Evolutionary conservation across 23 tunicate species (phyloP).

Genomic region (Corella eumyota): DNA sequence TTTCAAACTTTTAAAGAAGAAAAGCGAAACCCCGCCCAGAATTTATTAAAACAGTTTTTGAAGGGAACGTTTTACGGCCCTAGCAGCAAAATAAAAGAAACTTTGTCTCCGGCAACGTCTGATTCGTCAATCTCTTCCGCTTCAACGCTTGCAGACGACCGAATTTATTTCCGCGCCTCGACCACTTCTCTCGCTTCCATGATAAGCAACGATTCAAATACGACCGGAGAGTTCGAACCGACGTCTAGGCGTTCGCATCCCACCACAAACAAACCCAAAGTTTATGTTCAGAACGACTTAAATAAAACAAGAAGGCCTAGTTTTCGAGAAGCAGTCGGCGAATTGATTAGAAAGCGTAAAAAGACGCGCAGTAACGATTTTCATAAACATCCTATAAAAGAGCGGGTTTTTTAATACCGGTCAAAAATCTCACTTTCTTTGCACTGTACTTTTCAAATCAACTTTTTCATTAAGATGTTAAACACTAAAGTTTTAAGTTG

Average conservation of each 20-base stretch:
- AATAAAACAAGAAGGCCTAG: conserved; percentile 22
- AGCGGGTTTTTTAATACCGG: too few relatives aligned
- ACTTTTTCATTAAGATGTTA: too few relatives aligned
- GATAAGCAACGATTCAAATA: conserved; percentile 13
- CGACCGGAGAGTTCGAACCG: not conserved
- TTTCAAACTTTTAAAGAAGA: conserved; percentile 25
- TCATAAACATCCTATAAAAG: too few relatives aligned
- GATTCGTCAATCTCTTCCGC: not conserved
- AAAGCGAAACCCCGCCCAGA: conserved; percentile 16
- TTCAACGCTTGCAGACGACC: conserved; percentile 3
- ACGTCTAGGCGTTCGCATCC: conserved; percentile 28
- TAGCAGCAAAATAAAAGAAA: too few relatives aligned
- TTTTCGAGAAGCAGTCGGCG: conserved; percentile 33
- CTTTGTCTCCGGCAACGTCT: not conserved
- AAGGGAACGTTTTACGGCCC: conserved; percentile 13
- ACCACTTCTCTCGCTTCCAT: conserved; percentile 19
- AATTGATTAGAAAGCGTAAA: conserved; percentile 18
- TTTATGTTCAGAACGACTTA: too few relatives aligned
- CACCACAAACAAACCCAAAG: conserved; percentile 1
- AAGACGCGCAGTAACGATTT: too few relatives aligned
- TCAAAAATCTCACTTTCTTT: too few relatives aligned
- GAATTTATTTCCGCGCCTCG: conserved; percentile 24
- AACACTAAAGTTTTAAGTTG: too few relatives aligned
- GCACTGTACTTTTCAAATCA: too few relatives aligned
- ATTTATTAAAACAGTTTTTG: conserved; percentile 34